Evolutionary conservation across 1,140 invertebrate species (phyloP).

Genomic region (Protaetia brevitarsis): DNA sequence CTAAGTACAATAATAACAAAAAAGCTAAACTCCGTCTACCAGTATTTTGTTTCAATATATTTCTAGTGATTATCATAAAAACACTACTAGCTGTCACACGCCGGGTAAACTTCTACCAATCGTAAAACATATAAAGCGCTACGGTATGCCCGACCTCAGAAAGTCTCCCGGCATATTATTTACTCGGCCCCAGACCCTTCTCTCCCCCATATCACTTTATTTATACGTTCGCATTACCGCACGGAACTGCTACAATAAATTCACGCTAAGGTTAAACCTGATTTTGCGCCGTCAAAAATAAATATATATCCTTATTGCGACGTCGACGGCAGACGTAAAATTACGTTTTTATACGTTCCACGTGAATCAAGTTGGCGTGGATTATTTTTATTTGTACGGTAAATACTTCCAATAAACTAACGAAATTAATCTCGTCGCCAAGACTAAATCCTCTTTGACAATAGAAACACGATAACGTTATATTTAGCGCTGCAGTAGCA

Average conservation of each 20-base stretch:
- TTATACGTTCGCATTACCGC: conserved; percentile 13
- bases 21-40: not conserved
- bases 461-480: too few species aligned
- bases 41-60: not conserved
- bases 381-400: conserved; percentile 14
- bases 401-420: conserved; percentile 2
- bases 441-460: too few species aligned
- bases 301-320: conserved; percentile 16
- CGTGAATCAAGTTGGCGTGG: conserved; percentile 12
- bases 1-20: not conserved
- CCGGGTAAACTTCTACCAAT: not conserved
- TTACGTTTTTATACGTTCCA: conserved; percentile 16
- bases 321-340: conserved; percentile 12
- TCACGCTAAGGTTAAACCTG: conserved; percentile 15
- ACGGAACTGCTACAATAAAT: conserved; percentile 16
- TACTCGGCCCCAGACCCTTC: not conserved
- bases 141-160: not conserved
- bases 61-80: not conserved
- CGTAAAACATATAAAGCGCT: conserved; percentile 10
- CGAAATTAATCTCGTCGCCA: too few species aligned
- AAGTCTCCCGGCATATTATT: conserved; percentile 11
- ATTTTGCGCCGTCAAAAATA: conserved; percentile 12
- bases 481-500: too few species aligned
- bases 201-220: conserved; percentile 11
- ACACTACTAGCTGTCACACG: not conserved